Evolutionary conservation across 2,797 vertebrate genomes (phyloP).

Genomic region (Austrolebias charrua): DNA sequence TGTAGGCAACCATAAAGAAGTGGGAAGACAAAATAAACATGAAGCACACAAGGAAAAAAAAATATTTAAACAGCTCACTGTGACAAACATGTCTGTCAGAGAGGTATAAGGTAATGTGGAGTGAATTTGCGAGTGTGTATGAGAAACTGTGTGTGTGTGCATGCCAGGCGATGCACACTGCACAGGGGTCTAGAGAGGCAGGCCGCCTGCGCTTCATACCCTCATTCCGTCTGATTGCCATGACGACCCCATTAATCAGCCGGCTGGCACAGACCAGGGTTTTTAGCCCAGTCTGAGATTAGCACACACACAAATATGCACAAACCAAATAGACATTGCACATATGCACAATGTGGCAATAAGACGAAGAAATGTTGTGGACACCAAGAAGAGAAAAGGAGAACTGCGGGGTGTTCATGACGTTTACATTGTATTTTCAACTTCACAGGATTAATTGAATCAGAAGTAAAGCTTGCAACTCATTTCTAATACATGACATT

Average conservation of each 20-base stretch:
- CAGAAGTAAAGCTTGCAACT: neutral
- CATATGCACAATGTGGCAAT: constrained; percentile 30
- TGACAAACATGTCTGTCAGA: constrained; percentile 50
- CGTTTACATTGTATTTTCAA: neutral
- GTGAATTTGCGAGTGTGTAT: constrained; percentile 35
- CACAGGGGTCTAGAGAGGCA: constrained; percentile 83
- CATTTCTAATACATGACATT: neutral
- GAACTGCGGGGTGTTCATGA: neutral
- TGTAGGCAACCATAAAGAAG: neutral
- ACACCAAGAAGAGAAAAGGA: neutral
- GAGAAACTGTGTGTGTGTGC: constrained; percentile 20
- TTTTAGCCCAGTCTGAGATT: constrained; percentile 97
- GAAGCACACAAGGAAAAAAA: constrained; percentile 1
- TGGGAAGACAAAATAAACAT: neutral
- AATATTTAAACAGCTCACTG: too few species aligned
- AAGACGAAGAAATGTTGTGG: constrained; percentile 16
- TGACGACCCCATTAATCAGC: constrained; percentile 99
- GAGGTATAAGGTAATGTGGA: constrained; percentile 43
- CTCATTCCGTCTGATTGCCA: constrained; percentile 98
- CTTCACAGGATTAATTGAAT: neutral
- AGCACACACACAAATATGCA: constrained; percentile 85
- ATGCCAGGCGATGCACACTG: constrained; percentile 59
- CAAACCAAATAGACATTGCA: constrained; percentile 37
- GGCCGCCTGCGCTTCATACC: constrained; percentile 89
- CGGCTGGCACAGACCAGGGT: constrained; percentile 95